Conservation (phyloP, 2,113 vertebrate species). For the Mastomys coucha region DNA sequence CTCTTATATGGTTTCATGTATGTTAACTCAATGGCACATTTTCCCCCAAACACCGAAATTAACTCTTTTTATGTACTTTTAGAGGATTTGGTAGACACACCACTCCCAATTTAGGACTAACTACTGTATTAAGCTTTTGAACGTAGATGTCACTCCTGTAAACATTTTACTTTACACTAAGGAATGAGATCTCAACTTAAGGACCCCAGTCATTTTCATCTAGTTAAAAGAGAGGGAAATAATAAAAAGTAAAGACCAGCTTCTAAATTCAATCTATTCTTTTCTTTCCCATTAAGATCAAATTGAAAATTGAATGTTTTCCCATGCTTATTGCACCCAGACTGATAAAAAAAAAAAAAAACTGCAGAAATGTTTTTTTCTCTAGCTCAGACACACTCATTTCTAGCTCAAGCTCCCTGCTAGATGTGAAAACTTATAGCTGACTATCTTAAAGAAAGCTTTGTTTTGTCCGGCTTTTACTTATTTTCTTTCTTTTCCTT, state of each 20-base stretch:
- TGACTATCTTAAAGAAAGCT: conserved; percentile 19
- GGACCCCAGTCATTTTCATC: conserved; percentile 59
- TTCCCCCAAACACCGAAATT: conserved; percentile 22
- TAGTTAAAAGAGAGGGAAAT: conserved; percentile 50
- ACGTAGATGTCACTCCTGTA: not conserved
- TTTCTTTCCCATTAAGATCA: conserved; percentile 78
- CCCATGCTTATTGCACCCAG: not conserved
- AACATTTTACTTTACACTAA: conserved; percentile 5
- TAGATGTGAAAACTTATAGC: conserved; percentile 17
- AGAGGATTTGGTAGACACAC: not conserved
- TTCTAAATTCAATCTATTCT: conserved; percentile 83
- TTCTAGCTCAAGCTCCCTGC: not conserved
- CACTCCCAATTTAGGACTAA: not conserved
- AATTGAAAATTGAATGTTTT: conserved; percentile 80
- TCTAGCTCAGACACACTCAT: not conserved
- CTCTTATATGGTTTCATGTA: not conserved
- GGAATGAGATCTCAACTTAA: conserved; percentile 18
- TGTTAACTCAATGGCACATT: conserved; percentile 28
- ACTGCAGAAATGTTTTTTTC: not conserved
- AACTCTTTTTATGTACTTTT: not conserved
- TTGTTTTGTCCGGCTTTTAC: not conserved
- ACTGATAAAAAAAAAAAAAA: not conserved
- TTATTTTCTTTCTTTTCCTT: not conserved
- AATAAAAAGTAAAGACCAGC: conserved; percentile 79
- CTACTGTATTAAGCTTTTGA: conserved; percentile 18